Conservation (phyloP, 2,888 invertebrate genomes). For the Lepidonotus clava region DNA sequence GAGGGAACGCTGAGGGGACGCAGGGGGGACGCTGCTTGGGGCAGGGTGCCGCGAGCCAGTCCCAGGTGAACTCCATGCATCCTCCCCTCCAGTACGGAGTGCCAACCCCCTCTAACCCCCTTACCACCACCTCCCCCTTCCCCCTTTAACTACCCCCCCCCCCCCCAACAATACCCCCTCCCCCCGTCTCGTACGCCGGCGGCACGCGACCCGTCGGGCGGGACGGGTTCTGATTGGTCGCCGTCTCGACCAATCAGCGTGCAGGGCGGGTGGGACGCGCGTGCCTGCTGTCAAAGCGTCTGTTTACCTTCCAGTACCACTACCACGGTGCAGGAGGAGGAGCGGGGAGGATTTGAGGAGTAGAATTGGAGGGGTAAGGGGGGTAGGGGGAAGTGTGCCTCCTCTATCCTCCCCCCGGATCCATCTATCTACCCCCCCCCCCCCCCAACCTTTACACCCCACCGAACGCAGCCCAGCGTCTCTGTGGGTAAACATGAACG, state of each 20-base stretch:
- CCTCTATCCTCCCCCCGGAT: not conserved
- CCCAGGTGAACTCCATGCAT: not conserved
- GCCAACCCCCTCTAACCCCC: not conserved
- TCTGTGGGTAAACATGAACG: not conserved
- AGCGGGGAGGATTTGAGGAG: not conserved
- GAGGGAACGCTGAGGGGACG: not conserved
- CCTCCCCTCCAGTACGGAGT: not conserved
- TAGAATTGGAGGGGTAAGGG: not conserved
- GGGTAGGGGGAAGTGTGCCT: not conserved
- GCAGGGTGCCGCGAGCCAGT: not conserved
- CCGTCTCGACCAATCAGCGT: not conserved
- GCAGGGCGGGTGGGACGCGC: not conserved
- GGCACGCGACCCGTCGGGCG: slow-evolving; percentile 23
- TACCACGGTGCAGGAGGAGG: not conserved
- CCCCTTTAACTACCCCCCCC: not conserved
- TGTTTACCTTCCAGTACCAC: not conserved
- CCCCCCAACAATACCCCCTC: not conserved
- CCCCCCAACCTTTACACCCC: not conserved
- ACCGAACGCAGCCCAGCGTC: not conserved
- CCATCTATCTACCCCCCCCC: not conserved
- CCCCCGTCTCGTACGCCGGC: not conserved
- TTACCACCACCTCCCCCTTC: not conserved
- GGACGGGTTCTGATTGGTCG: not conserved
- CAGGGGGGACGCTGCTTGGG: not conserved
- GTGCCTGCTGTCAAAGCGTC: not conserved